Evolutionary conservation across 2,797 vertebrate species (phyloP), one percentile per base, ranked within the genome.

Genomic region (Cynodonichthys magdalenae): DNA sequence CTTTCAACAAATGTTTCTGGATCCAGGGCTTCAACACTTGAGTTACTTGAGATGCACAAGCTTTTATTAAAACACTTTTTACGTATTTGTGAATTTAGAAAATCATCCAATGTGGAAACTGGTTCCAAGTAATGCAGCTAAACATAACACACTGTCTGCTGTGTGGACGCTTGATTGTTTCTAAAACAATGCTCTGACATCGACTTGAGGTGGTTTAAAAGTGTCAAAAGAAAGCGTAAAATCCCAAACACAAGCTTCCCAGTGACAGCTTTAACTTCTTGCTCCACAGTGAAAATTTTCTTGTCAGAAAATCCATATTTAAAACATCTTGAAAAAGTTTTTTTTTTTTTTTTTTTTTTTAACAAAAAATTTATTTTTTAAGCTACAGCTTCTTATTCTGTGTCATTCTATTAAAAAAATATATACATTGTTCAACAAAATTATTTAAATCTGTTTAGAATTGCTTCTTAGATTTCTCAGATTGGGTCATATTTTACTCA

Each of bases 11-110:
- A 55, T 59, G 15, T 65, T 57, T 31, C 41, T 57, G 46, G 65
- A 31, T 39, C 56, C 56, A 41, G 69, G 62, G 77, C 68, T 55
- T 52, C 12, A 60, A 69, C 62, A 55, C 31, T 24, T 5, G 28
- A 44, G 68, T 57, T 53, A 61, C 48, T 63, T 61, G 59, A 75
- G 57, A 64, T 61, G 54, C 48, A 24, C 54, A 20, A 51, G 18
- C 39, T 69, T 81, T 76, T 76, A 71, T 89, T 76, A 67, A 60
- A 84, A 80, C 71, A 75, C 67, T 73, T 57, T 64, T 63, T 44
- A 52, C 47, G 66, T 74, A 56, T 71, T 54, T 34, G 74, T 71
- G 63, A 66, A 57, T 67, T 74, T 71, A 44, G 59, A 51, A 69
- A 34, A 42, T 47, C 52, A 44, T 59, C 41, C 51, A 36, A 60